Percentiles rank a stretch among this genome's conserved stretches.
Evolutionary conservation across 2,113 vertebrate species (phyloP).

Genomic region (Callopanchax toddi): DNA sequence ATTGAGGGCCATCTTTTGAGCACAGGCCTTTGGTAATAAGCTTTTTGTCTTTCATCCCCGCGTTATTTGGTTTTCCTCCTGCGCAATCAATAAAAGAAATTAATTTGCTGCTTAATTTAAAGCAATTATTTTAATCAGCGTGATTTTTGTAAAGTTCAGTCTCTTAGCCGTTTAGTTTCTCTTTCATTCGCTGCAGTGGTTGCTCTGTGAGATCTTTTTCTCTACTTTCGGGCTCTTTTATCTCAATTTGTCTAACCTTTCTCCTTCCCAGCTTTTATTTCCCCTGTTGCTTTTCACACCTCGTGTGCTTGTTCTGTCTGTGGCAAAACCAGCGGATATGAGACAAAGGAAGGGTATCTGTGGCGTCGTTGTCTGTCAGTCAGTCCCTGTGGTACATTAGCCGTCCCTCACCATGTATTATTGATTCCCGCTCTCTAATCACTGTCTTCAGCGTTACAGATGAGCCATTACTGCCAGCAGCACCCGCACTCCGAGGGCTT

Average conservation of each 20-base stretch:
- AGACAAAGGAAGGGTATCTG: constrained; percentile 46
- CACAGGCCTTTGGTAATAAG: constrained; percentile 49
- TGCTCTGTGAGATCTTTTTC: constrained; percentile 5
- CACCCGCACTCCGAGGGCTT: constrained; percentile 39
- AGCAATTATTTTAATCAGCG: background rate
- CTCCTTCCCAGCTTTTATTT: constrained; percentile 62
- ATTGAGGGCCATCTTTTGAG: constrained; percentile 47
- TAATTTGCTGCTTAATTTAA: constrained; percentile 37
- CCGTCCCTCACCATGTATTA: constrained; percentile 75
- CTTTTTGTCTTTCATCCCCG: constrained; percentile 47
- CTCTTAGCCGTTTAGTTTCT: background rate
- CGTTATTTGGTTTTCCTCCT: constrained; percentile 28
- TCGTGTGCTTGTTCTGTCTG: constrained; percentile 42
- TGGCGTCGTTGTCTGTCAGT: constrained; percentile 58
- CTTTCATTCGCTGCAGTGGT: background rate
- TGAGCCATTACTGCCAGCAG: constrained; percentile 56
- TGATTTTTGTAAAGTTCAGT: background rate
- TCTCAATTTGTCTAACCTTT: constrained; percentile 55
- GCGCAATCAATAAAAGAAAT: constrained; percentile 43
- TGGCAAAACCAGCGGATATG: constrained; percentile 54
- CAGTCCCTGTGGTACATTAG: constrained; percentile 76
- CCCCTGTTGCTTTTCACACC: constrained; percentile 59
- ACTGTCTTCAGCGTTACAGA: constrained; percentile 68
- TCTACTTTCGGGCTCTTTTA: constrained; percentile 27
- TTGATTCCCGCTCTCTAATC: constrained; percentile 72